Evolutionary conservation across 2,888 invertebrate genomes (phyloP).

Genomic region (Coenonympha arcania): DNA sequence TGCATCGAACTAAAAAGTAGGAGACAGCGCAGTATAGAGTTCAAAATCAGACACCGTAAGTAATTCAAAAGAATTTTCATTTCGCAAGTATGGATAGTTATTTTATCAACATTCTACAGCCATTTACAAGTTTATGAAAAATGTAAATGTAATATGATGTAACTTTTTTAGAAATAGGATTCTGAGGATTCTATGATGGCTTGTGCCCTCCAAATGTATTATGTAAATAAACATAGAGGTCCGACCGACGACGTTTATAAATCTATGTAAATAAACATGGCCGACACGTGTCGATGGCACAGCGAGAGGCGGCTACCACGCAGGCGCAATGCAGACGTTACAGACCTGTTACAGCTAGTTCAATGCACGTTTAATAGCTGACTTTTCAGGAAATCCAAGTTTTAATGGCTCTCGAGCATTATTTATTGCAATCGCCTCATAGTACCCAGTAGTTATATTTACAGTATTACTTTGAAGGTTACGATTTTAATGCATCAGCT

Average conservation of each 20-base stretch:
- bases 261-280: constrained; percentile 52
- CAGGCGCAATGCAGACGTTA: constrained; percentile 30
- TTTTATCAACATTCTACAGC: no score
- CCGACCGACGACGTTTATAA: no score
- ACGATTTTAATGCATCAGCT: no score
- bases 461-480: not conserved
- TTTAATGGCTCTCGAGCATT: not conserved
- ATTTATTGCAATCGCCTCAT: not conserved
- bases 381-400: constrained; percentile 4
- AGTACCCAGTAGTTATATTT: not conserved
- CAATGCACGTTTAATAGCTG: not conserved
- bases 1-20: no score
- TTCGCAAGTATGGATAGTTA: no score
- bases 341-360: not conserved
- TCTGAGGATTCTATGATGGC: not conserved
- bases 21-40: no score
- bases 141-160: no score
- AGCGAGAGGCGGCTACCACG: constrained; percentile 28
- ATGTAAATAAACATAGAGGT: constrained; percentile 52
- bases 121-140: no score
- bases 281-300: constrained; percentile 34
- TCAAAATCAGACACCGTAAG: no score
- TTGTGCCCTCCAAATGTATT: constrained; percentile 28
- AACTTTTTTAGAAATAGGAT: no score
- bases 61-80: no score